These are phyloP conservation scores for Chloroceryle amazona DNA, from an alignment of 2,797 vertebrate genomes.

Conservation along the genomic window DNA sequence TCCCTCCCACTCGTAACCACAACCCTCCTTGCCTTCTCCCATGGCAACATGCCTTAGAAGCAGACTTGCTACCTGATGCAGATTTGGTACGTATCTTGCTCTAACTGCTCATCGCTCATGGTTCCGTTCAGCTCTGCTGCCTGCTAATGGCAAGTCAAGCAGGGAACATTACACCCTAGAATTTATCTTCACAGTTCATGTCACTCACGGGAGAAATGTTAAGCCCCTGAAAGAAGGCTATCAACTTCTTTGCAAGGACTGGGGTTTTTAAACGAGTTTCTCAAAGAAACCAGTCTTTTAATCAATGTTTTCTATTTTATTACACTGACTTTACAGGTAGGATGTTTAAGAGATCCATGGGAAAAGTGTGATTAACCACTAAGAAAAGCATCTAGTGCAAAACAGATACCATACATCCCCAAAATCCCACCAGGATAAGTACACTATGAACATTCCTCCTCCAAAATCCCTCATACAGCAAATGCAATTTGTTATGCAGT, in stretches of 20 bases:
- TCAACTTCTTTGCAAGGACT: not conserved
- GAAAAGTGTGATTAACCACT: not conserved
- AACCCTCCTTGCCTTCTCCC: not conserved
- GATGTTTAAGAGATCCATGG: not conserved
- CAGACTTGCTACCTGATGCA: not conserved
- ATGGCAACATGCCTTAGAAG: not conserved
- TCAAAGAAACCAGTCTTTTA: not conserved
- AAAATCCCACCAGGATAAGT: not conserved
- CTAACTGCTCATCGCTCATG: not conserved
- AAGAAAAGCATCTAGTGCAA: not conserved
- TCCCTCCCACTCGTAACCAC: not conserved
- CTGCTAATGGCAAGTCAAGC: not conserved
- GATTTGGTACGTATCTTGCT: not conserved
- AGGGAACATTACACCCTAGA: not conserved
- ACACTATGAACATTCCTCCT: not conserved
- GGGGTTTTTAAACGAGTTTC: not conserved
- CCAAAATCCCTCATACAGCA: not conserved
- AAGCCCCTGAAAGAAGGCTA: not conserved
- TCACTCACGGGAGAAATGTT: not conserved
- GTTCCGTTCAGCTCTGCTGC: not conserved
- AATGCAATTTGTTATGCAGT: not conserved
- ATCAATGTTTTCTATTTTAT: not conserved
- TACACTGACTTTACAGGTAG: not conserved
- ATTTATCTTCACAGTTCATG: not conserved
- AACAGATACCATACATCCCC: not conserved